A percentile compares a stretch with the other conserved stretches of the same genome.
phyloP scores from a whole-genome alignment of 1,140 invertebrate genomes.

The Anastrepha obliqua region DNA sequence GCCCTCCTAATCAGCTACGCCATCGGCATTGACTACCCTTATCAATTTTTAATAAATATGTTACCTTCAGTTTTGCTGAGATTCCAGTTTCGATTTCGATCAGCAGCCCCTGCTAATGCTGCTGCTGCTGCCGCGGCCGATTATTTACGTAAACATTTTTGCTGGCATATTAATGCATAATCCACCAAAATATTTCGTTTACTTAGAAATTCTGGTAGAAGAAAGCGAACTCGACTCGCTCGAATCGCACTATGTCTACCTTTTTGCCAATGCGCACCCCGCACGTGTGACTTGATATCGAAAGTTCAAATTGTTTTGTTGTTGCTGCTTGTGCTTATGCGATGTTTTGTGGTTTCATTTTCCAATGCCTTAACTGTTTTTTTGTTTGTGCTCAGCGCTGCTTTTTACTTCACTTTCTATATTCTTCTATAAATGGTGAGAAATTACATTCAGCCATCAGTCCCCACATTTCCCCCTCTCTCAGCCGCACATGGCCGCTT shows the following conservation, averaged over 20 bases:
- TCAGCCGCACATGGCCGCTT: too few relatives aligned
- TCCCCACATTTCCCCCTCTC: too few relatives aligned
- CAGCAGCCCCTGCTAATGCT: background rate
- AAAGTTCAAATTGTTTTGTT: too few relatives aligned
- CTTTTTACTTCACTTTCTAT: too few relatives aligned
- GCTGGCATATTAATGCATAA: conserved; percentile 30
- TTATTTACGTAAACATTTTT: background rate
- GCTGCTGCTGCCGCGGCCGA: background rate
- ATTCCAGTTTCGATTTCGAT: background rate
- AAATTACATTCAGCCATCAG: too few relatives aligned
- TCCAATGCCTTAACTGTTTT: background rate
- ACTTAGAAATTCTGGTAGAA: background rate
- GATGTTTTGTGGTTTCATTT: background rate
- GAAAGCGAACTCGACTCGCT: background rate
- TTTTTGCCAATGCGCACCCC: background rate
- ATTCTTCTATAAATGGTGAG: background rate
- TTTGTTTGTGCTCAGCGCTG: background rate
- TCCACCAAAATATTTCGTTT: background rate
- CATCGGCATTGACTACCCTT: conserved; percentile 21
- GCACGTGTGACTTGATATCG: background rate
- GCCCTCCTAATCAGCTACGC: background rate
- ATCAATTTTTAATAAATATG: conserved; percentile 33
- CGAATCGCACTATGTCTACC: background rate
- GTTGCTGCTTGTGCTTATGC: background rate
- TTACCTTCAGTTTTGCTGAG: background rate